phyloP scores from a whole-genome alignment of 1,140 invertebrate genomes.

The Drosophila obscura region DNA sequence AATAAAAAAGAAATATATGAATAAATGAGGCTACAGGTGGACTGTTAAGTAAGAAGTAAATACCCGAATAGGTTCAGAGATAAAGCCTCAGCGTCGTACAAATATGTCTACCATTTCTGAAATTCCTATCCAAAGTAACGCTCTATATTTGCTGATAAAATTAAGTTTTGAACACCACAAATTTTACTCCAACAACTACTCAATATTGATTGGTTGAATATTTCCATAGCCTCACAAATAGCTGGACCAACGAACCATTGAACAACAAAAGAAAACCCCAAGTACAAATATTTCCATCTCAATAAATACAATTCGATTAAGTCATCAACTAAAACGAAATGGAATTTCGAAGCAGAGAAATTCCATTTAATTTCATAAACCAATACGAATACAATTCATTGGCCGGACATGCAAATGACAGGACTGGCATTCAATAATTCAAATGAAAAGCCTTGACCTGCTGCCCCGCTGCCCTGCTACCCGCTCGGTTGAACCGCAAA shows the following conservation, averaged over 20 bases:
- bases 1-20: too few relatives aligned
- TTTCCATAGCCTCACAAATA: too few relatives aligned
- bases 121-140: too few relatives aligned
- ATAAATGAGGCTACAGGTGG: too few relatives aligned
- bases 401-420: slow-evolving; percentile 66
- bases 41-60: too few relatives aligned
- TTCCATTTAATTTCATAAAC: slow-evolving; percentile 55
- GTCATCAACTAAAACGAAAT: slow-evolving; percentile 32
- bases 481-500: slow-evolving; percentile 7
- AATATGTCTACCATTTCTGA: too few relatives aligned
- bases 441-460: slow-evolving; percentile 24
- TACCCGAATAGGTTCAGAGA: too few relatives aligned
- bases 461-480: neutral
- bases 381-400: slow-evolving; percentile 17
- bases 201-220: too few relatives aligned
- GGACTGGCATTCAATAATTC: slow-evolving; percentile 54
- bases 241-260: neutral
- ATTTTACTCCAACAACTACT: too few relatives aligned
- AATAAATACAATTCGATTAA: slow-evolving; percentile 36
- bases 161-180: too few relatives aligned
- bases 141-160: too few relatives aligned
- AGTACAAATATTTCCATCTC: slow-evolving; percentile 31
- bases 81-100: too few relatives aligned
- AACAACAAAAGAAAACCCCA: neutral
- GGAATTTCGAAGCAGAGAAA: slow-evolving; percentile 18